phyloP scores from a whole-genome alignment of 2,888 invertebrate genomes.

The Sturmia bella region DNA sequence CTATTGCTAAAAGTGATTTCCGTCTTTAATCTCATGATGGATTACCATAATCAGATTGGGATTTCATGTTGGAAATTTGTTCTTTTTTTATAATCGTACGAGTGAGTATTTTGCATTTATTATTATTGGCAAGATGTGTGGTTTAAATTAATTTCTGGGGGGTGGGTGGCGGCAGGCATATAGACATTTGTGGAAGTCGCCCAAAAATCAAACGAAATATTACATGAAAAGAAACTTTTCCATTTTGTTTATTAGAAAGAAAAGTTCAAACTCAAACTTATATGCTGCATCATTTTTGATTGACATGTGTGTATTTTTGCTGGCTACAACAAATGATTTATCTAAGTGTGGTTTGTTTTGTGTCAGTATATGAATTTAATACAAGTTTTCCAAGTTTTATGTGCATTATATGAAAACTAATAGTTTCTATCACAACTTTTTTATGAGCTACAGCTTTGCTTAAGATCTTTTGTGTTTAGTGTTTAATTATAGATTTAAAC shows the following conservation, averaged over 20 bases:
- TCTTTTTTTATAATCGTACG: not conserved
- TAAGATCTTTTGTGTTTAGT: not conserved
- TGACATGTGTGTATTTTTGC: conserved; percentile 35
- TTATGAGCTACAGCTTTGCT: not conserved
- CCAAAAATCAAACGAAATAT: conserved; percentile 11
- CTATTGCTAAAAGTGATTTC: conserved; percentile 45
- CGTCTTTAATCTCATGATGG: conserved; percentile 60
- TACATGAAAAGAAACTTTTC: conserved; percentile 8
- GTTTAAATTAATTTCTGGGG: conserved; percentile 25
- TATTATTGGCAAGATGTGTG: not conserved
- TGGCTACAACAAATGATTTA: not conserved
- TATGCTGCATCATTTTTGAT: conserved; percentile 18
- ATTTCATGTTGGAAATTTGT: conserved; percentile 20
- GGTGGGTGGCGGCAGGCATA: not conserved
- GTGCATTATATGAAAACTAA: not conserved
- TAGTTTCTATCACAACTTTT: not conserved
- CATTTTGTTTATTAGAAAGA: conserved; percentile 14
- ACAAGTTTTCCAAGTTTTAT: too few relatives aligned
- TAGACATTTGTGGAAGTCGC: not conserved
- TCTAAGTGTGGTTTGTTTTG: not conserved
- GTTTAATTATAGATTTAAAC: not conserved
- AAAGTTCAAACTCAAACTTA: conserved; percentile 17
- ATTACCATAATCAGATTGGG: conserved; percentile 61
- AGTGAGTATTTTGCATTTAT: not conserved
- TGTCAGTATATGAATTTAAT: too few relatives aligned